phyloP scores from a whole-genome alignment of 2,888 invertebrate genomes.

The Slavum lentiscoides region DNA sequence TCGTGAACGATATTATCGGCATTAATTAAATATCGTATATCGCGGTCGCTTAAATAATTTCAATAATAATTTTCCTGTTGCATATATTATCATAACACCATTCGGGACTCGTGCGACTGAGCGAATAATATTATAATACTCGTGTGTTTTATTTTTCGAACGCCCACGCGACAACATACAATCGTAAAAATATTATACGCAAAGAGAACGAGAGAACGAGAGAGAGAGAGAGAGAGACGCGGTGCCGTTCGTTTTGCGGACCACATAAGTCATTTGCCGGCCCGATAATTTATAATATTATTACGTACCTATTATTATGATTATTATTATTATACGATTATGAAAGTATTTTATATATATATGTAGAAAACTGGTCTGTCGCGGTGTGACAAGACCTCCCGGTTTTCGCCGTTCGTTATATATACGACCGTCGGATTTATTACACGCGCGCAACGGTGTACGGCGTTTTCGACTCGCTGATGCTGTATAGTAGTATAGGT shows the following conservation, averaged over 20 bases:
- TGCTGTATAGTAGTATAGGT: not conserved
- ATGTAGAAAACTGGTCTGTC: conserved; percentile 44
- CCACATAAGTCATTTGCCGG: conserved; percentile 45
- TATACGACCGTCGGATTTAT: conserved; percentile 41
- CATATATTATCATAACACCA: no score
- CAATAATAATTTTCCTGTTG: no score
- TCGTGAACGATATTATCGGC: not conserved
- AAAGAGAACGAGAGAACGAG: no score
- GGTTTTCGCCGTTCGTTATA: conserved; percentile 47
- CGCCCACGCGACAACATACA: conserved; percentile 17
- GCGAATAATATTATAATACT: not conserved
- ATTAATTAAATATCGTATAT: no score
- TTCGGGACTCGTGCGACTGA: no score
- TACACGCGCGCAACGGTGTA: not conserved
- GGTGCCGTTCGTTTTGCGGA: conserved; percentile 12
- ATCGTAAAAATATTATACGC: no score
- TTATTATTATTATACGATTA: conserved; percentile 9
- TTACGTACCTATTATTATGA: no score
- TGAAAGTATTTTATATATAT: conserved; percentile 5
- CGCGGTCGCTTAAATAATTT: not conserved
- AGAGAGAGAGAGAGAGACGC: not conserved
- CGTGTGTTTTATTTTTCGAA: conserved; percentile 3
- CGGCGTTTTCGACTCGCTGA: conserved; percentile 26
- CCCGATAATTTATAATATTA: conserved; percentile 35
- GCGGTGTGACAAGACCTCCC: conserved; percentile 50